A percentile compares a stretch with the other conserved stretches of the same genome.
These are phyloP conservation scores for Hirtodrosophila alboralis DNA, from an alignment of 2,888 invertebrate species.

Conservation along the genomic window DNA sequence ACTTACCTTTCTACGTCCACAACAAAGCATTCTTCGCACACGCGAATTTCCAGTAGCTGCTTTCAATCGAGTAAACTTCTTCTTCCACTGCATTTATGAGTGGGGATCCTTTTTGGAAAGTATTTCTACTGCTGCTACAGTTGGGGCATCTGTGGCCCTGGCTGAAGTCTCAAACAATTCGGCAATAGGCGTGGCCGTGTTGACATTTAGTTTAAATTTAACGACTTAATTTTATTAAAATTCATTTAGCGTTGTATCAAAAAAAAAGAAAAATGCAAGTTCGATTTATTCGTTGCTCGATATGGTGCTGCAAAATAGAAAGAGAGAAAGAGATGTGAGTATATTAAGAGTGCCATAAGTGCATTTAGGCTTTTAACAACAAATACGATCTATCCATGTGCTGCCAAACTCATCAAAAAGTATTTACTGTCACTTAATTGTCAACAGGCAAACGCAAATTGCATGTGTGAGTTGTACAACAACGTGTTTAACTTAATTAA, in stretches of 20 bases:
- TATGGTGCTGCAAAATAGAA: conserved; percentile 41
- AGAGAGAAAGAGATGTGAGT: conserved; percentile 1
- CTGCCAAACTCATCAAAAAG: conserved; percentile 50
- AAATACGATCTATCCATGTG: conserved; percentile 29
- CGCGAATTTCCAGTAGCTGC: conserved; percentile 91
- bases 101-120: conserved; percentile 75
- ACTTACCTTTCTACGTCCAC: conserved; percentile 96
- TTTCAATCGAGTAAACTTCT: conserved; percentile 92
- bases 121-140: conserved; percentile 54
- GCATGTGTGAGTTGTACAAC: conserved; percentile 28
- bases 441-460: conserved; percentile 54
- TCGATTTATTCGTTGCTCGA: conserved; percentile 71
- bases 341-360: conserved; percentile 2
- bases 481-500: conserved; percentile 59
- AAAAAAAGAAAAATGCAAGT: conserved; percentile 65
- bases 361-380: conserved; percentile 22
- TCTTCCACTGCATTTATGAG: conserved; percentile 91
- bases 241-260: conserved; percentile 45
- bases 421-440: conserved; percentile 76
- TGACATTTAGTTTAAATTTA: conserved; percentile 40
- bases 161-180: conserved; percentile 50
- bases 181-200: conserved; percentile 33
- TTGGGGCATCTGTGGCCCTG: conserved; percentile 54
- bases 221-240: conserved; percentile 61
- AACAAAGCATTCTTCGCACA: conserved; percentile 95